These are phyloP conservation scores for Pyrrhosoma nymphula DNA, from an alignment of 2,888 invertebrate genomes.

Conservation along the genomic window DNA sequence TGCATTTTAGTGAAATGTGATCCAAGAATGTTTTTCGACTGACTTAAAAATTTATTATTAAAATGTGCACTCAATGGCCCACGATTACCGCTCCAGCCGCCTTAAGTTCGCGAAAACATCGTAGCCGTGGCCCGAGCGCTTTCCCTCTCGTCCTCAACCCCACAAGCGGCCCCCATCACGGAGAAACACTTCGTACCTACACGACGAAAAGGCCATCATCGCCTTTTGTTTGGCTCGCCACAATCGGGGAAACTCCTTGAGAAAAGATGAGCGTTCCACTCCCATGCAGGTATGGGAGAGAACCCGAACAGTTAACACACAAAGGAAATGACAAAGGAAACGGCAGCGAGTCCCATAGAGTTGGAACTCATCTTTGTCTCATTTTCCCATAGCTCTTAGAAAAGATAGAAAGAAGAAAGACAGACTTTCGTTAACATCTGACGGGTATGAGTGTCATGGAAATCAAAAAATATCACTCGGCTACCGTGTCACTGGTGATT, in stretches of 20 bases:
- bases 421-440: neutral
- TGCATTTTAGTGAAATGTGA: too few species aligned
- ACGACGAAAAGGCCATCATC: neutral
- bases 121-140: neutral
- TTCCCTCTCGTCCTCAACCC: constrained; percentile 2
- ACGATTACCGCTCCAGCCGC: too few species aligned
- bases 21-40: too few species aligned
- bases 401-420: neutral
- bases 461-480: neutral
- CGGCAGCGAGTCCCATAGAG: neutral
- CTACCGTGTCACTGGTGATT: neutral
- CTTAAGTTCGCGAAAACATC: too few species aligned
- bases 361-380: neutral
- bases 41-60: too few species aligned
- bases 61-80: too few species aligned
- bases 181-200: neutral
- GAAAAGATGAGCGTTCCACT: neutral
- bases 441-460: neutral
- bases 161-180: neutral
- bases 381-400: neutral
- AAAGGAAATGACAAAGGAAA: neutral
- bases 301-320: neutral
- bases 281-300: neutral
- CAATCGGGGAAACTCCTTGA: neutral
- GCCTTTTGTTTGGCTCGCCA: neutral